A percentile compares a stretch with the other conserved stretches of the same genome.
phyloP scores from a whole-genome alignment of 2,797 vertebrate genomes.

The Microchirus variegatus region DNA sequence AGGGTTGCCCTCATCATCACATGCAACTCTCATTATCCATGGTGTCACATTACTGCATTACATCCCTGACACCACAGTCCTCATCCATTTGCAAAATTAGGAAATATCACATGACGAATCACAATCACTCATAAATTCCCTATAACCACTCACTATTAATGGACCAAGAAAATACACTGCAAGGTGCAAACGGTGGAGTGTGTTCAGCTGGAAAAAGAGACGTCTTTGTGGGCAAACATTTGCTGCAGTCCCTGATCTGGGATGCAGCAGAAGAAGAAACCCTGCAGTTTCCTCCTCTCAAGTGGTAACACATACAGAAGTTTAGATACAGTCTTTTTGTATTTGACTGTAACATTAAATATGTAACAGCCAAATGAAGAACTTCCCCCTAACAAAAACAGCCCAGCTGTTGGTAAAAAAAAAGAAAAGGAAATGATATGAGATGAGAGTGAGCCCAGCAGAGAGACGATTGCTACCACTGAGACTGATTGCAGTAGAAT shows the following conservation, averaged over 20 bases:
- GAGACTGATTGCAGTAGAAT: too few species aligned
- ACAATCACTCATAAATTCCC: not conserved
- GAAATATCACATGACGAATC: not conserved
- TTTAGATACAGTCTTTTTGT: not conserved
- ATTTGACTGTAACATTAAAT: not conserved
- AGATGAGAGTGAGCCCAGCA: not conserved
- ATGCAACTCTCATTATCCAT: too few species aligned
- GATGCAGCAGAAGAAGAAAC: not conserved
- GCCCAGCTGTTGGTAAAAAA: not conserved
- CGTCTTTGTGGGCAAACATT: not conserved
- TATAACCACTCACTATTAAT: not conserved
- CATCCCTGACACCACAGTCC: not conserved
- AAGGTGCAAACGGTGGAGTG: not conserved
- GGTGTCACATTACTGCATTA: not conserved
- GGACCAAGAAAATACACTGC: not conserved
- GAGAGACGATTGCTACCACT: not conserved
- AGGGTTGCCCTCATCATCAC: not conserved
- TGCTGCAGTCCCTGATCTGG: slow-evolving; percentile 2
- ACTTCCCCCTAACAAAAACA: not conserved
- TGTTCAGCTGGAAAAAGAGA: not conserved
- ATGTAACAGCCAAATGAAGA: not conserved
- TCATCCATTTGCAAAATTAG: not conserved
- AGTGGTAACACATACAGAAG: not conserved
- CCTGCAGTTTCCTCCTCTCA: not conserved
- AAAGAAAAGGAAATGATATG: not conserved